A percentile compares a stretch with the other conserved stretches of the same genome.
These are phyloP conservation scores for Hiodon alosoides DNA, from an alignment of 2,113 vertebrate genomes.

Conservation along the genomic window DNA sequence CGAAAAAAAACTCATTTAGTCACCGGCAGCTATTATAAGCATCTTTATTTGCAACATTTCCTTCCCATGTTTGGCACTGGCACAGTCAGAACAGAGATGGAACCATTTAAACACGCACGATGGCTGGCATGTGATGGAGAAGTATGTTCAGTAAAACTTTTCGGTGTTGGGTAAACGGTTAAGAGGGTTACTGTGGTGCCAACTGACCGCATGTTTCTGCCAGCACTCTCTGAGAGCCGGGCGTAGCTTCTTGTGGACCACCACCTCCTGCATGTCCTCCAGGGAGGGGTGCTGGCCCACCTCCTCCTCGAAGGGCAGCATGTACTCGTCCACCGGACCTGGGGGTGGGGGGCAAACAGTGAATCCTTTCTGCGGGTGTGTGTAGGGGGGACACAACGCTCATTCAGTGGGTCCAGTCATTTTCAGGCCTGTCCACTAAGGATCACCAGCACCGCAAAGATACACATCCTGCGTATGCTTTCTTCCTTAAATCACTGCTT, in stretches of 20 bases:
- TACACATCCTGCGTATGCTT: too few relatives aligned
- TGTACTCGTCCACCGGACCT: constrained; percentile 96
- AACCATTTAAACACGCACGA: too few relatives aligned
- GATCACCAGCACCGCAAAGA: too few relatives aligned
- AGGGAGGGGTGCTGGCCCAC: constrained; percentile 96
- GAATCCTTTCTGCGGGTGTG: neutral
- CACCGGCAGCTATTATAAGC: too few relatives aligned
- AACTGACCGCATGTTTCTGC: constrained; percentile 93
- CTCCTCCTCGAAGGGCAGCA: constrained; percentile 96
- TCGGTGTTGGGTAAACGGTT: too few relatives aligned
- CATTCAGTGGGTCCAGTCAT: neutral
- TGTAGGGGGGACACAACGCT: neutral
- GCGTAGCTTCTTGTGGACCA: constrained; percentile 96
- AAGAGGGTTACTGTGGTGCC: neutral
- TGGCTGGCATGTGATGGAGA: too few relatives aligned
- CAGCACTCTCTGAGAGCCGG: constrained; percentile 89
- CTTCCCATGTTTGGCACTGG: too few relatives aligned
- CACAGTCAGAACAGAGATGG: too few relatives aligned
- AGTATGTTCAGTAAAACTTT: too few relatives aligned
- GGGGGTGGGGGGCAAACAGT: neutral
- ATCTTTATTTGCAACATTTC: too few relatives aligned
- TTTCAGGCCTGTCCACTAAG: neutral
- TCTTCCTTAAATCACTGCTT: too few relatives aligned
- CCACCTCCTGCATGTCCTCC: constrained; percentile 98
- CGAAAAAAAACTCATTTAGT: too few relatives aligned